Evolutionary conservation across 1,140 invertebrate species (phyloP).

Genomic region (Phocides pigmalion): DNA sequence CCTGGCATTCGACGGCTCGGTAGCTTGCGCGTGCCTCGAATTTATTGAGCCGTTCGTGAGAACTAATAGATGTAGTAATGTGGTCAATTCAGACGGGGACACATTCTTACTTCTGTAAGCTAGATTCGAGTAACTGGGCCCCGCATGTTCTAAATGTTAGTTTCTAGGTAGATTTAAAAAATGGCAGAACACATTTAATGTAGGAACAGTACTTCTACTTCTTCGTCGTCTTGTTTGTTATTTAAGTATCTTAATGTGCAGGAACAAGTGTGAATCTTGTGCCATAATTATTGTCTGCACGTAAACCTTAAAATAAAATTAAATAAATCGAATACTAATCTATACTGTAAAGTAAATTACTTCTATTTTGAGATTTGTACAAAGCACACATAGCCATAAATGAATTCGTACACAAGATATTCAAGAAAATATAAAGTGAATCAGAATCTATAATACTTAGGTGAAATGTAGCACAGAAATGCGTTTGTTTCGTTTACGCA

Average conservation of each 20-base stretch:
- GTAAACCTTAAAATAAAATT: no score
- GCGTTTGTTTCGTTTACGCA: constrained; percentile 12
- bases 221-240: no score
- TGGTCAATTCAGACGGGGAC: constrained; percentile 16
- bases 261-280: no score
- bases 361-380: background rate
- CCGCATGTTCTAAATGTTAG: background rate
- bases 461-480: constrained; percentile 16
- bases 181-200: no score
- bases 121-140: background rate
- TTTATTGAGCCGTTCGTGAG: constrained; percentile 59
- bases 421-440: background rate
- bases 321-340: no score
- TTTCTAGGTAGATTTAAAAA: no score
- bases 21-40: constrained; percentile 57
- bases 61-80: constrained; percentile 54
- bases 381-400: background rate
- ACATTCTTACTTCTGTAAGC: background rate
- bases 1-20: constrained; percentile 56
- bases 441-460: background rate
- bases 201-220: no score
- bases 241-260: no score
- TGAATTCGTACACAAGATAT: background rate
- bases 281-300: no score
- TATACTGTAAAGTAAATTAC: no score